A percentile compares a stretch with the other conserved stretches of the same genome.
Conservation (phyloP, 2,797 vertebrate genomes). For the Pseudochaenichthys georgianus region DNA sequence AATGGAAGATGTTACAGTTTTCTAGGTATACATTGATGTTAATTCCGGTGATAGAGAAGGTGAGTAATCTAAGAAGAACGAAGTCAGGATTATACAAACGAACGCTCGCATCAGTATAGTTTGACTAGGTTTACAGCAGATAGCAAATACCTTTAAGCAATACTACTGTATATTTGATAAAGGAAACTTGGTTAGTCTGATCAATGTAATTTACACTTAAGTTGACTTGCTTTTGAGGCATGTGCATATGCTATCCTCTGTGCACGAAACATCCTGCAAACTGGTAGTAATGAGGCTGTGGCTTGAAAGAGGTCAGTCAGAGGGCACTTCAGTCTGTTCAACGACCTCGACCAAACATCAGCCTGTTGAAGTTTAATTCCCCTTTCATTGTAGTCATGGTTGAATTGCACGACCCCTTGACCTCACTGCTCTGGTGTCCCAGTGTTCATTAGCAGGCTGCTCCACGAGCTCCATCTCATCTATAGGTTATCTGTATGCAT, state of each 20-base stretch:
- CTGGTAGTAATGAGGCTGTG: neutral
- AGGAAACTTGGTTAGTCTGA: too few species aligned
- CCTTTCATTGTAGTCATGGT: neutral
- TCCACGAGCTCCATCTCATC: constrained; percentile 45
- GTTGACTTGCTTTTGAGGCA: neutral
- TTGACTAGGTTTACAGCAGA: neutral
- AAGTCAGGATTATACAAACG: neutral
- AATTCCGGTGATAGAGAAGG: too few species aligned
- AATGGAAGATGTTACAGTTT: too few species aligned
- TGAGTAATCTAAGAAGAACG: neutral
- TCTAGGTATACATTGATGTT: too few species aligned
- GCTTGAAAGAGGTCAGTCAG: constrained; percentile 5
- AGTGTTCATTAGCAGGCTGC: too few species aligned
- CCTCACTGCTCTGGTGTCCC: neutral
- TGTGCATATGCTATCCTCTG: neutral
- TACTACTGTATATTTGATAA: neutral
- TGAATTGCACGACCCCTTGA: neutral
- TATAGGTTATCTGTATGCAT: constrained; percentile 21
- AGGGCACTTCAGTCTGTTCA: constrained; percentile 8
- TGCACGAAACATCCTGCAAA: neutral
- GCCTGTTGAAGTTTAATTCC: neutral
- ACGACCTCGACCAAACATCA: neutral
- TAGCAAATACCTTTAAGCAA: neutral
- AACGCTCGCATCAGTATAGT: neutral
- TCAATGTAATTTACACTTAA: neutral